phyloP scores from a whole-genome alignment of 1,140 invertebrate genomes.

The Sipha flava region DNA sequence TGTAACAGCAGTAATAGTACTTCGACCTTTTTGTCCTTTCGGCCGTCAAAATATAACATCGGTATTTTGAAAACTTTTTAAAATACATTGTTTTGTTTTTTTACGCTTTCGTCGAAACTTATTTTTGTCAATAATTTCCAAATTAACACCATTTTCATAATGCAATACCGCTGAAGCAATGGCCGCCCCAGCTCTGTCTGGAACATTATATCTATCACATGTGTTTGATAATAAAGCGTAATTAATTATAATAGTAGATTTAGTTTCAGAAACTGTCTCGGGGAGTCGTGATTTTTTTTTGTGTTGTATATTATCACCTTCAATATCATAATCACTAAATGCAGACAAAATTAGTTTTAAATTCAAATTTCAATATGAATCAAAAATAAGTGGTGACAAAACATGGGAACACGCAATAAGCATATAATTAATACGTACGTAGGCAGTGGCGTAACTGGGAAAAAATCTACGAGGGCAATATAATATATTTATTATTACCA shows the following conservation, averaged over 20 bases:
- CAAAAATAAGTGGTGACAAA: too few species aligned
- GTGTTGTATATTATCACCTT: not conserved
- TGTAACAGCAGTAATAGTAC: too few species aligned
- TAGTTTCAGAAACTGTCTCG: not conserved
- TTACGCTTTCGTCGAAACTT: not conserved
- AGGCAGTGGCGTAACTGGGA: too few species aligned
- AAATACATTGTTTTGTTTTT: not conserved
- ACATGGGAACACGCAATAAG: too few species aligned
- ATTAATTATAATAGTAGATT: not conserved
- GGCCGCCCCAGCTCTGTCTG: not conserved
- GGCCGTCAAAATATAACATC: not conserved
- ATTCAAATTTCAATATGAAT: too few species aligned
- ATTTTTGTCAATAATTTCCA: not conserved
- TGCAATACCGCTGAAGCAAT: too few species aligned
- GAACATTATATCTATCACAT: not conserved
- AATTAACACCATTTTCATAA: not conserved
- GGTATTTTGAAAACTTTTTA: not conserved
- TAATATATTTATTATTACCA: too few species aligned
- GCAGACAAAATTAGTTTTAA: not conserved
- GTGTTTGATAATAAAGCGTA: not conserved
- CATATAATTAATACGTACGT: too few species aligned
- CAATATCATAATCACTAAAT: not conserved
- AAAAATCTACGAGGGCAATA: too few species aligned
- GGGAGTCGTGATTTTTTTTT: not conserved
- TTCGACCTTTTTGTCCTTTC: conserved; percentile 7